Percentiles rank a stretch among this genome's conserved stretches.
These are phyloP conservation scores for Ailurus styani DNA, from an alignment of 2,113 vertebrate species.

Conservation along the genomic window DNA sequence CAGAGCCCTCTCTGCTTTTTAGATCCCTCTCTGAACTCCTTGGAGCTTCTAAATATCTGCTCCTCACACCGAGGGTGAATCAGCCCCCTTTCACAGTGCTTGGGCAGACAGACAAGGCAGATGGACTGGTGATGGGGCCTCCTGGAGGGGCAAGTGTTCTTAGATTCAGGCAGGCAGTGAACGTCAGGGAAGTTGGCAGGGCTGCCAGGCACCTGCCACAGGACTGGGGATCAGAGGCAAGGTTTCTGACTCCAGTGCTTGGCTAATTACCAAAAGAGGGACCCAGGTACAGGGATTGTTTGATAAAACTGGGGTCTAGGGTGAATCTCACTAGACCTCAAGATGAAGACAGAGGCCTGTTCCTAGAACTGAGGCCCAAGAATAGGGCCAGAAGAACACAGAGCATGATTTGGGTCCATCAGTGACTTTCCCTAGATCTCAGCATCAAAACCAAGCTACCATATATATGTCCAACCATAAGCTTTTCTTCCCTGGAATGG, in stretches of 20 bases:
- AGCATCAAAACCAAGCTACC: background rate
- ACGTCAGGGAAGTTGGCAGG: background rate
- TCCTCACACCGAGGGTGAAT: background rate
- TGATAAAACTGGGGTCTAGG: background rate
- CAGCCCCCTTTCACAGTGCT: background rate
- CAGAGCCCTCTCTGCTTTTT: background rate
- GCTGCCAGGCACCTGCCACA: accelerated
- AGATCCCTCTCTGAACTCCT: no score
- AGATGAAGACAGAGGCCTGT: background rate
- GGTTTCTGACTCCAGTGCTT: background rate
- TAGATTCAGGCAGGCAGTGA: background rate
- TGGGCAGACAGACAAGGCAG: background rate
- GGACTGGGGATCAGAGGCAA: background rate
- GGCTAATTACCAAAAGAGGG: background rate
- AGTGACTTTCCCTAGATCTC: background rate
- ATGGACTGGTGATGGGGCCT: background rate
- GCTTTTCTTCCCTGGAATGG: background rate
- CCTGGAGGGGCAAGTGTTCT: background rate
- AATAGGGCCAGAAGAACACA: background rate
- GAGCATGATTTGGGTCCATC: background rate
- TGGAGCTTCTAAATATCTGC: background rate
- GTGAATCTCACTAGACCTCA: background rate
- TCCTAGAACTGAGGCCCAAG: background rate
- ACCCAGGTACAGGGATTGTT: no score
- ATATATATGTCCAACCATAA: accelerated